Evolutionary conservation across 2,888 invertebrate genomes (phyloP), one percentile per base, ranked within the genome.

Genomic region (Lordiphosa fenestrarum): DNA sequence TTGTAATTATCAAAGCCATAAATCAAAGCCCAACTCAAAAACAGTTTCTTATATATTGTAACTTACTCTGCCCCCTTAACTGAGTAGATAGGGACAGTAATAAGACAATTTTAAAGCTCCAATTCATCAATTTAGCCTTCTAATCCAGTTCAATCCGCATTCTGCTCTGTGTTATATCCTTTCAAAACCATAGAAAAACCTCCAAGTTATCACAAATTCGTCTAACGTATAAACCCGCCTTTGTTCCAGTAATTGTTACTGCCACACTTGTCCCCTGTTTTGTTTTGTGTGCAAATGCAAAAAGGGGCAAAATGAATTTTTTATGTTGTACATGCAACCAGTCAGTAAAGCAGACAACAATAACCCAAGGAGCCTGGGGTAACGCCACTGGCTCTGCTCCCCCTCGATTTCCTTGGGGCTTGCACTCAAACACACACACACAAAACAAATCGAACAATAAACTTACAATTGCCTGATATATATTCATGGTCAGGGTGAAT

Each of bases 391-490:
- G 30, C 30, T 30, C 3, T 30, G 9, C 44, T 44, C 30, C 10
- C 13, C 6, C 30, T 44, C 33, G 13, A 30, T 6, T 44, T 44
- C 44, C 44, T 44, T 33, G 30, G 44, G 44, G 13, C 12, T 12
- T 25, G 15, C n/a, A 6, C 13, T n/a, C 12, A 19, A 38, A 40
- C 15, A 15, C 15, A 23, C 23, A 5, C 30, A 39, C 44, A 35
- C 44, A 53, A 39, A 52, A 50, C 66, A 56, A 73, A 71, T 80
- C 66, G 61, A 53, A 60, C 59, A 64, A 73, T 63, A 65, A 61
- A 76, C 64, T 56, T 55, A 49, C 69, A 69, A 73, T 64, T 53
- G 44, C 10, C 46, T 48, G 35, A 50, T 66, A 52, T 72, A 56
- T 62, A 63, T 66, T 57, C 71, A 66, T 65, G 41, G 25, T 15